Base-by-base conservation (phyloP, 2,797 vertebrate species). In the Agapornis canus region DNA sequence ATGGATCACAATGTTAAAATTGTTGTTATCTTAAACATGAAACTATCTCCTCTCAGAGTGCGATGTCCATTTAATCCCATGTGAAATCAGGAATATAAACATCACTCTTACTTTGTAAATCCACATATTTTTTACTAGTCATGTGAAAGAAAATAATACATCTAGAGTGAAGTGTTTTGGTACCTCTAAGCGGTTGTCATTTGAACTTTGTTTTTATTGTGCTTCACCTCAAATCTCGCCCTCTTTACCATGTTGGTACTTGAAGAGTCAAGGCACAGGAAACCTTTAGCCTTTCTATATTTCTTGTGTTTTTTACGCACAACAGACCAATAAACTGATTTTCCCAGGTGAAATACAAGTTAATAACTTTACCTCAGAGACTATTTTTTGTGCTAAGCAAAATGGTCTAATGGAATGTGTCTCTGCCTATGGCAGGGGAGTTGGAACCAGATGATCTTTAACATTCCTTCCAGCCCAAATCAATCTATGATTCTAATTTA, bases 191-290 rank as follows among this genome's bases (percentile, higher is more conserved):
- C 10, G 43, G 20, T 29, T 78, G 2, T 45, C 49, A 49, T 64
- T 82, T 82, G n/a, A 43, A 19, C 4, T 65, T 82, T 42, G 17
- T 22, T 79, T 84, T 87, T 57, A 93, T 79, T 73, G 65, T 86
- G 64, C 51, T 91, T 96, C 92, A 92, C 39, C 70, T 89, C 47
- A 91, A 94, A 59, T 8, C 12, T 73, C 51, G 60, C 52, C 56
- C 37, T 81, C 45, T 80, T 73, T 70, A 78, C 66, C 47, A 61
- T 47, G 52, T 15, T 94, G 85, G 82, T 96, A 92, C 79, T 61
- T 47, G 29, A 82, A 76, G 66, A 91, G 86, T 71, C 61, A 51
- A 72, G 89, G 51, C 76, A 91, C 84, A 86, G 75, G 66, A 64
- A 68, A 80, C 31, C 78, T 87, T 73, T 26, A 54, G 29, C 13